Evolutionary conservation across 2,113 vertebrate genomes (phyloP).

Genomic region (Phrynosoma blainvillii): DNA sequence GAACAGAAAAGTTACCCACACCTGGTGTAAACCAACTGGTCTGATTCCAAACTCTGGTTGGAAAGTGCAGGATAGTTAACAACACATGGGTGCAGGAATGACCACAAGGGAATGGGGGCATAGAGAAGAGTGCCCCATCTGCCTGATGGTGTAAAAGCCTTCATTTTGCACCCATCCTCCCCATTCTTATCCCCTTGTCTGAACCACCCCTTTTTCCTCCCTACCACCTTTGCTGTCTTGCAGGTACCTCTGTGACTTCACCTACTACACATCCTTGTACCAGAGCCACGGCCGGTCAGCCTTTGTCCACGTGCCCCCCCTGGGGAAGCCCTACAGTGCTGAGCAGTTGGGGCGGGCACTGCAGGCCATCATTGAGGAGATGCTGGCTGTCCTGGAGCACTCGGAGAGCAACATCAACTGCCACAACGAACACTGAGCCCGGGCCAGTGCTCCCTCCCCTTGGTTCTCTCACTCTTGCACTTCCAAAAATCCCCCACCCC

Average conservation of each 20-base stretch:
- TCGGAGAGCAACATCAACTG: constrained; percentile 78
- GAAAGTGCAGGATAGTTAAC: too few relatives aligned
- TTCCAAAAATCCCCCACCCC: constrained; percentile 20
- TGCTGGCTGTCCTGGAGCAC: constrained; percentile 82
- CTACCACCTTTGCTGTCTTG: rapidly evolving
- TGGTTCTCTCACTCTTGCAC: constrained; percentile 34
- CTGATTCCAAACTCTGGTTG: too few relatives aligned
- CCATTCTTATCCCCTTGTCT: background rate
- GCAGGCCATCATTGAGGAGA: constrained; percentile 83
- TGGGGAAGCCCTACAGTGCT: constrained; percentile 87
- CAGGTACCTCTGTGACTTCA: constrained; percentile 96
- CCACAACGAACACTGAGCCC: constrained; percentile 78
- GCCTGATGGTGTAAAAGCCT: too few relatives aligned
- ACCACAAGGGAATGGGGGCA: too few relatives aligned
- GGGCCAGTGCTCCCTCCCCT: background rate
- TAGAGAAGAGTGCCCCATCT: too few relatives aligned
- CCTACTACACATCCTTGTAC: constrained; percentile 92
- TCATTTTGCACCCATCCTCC: background rate
- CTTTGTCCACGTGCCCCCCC: constrained; percentile 91
- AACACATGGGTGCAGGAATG: too few relatives aligned
- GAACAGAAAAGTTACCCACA: too few relatives aligned
- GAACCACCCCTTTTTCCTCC: background rate
- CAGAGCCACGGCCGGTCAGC: constrained; percentile 83
- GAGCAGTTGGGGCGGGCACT: constrained; percentile 87
- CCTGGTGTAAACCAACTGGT: too few relatives aligned